phyloP scores from a whole-genome alignment of 2,888 invertebrate genomes.

The Steinernema scapterisci region DNA sequence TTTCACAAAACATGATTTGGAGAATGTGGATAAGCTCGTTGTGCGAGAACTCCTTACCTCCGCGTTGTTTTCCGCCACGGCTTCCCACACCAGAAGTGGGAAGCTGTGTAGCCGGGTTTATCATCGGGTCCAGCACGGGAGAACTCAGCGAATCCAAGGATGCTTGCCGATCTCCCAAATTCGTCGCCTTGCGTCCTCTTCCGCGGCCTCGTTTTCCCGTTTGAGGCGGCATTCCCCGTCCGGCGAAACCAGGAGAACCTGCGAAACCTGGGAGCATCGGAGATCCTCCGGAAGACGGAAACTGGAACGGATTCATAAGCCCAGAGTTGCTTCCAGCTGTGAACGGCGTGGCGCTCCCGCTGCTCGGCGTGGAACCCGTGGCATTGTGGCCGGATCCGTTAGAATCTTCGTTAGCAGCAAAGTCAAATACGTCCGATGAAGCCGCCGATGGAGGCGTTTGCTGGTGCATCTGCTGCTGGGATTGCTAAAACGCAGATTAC shows the following conservation, averaged over 20 bases:
- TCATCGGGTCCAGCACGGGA: not conserved
- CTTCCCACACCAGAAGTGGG: slow-evolving; percentile 1
- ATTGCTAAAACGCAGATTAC: not conserved
- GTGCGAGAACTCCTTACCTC: not conserved
- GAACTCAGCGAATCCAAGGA: slow-evolving; percentile 4
- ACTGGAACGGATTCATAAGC: slow-evolving; percentile 7
- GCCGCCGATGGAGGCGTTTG: slow-evolving; percentile 3
- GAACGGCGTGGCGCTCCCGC: slow-evolving; percentile 4
- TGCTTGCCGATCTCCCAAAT: not conserved
- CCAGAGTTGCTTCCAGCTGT: not conserved
- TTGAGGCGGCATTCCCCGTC: not conserved
- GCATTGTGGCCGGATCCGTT: not conserved
- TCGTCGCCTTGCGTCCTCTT: not conserved
- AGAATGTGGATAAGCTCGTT: no score
- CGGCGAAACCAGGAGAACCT: not conserved
- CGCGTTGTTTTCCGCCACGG: slow-evolving; percentile 17
- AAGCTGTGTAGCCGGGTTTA: not conserved
- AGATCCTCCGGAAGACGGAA: not conserved
- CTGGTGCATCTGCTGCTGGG: slow-evolving; percentile 15
- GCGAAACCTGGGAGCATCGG: not conserved
- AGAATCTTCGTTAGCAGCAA: slow-evolving; percentile 8
- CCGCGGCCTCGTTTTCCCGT: not conserved
- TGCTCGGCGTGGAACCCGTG: slow-evolving; percentile 11
- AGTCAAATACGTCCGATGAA: slow-evolving; percentile 16
- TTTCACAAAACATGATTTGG: not conserved